These are phyloP conservation scores for Anagrus nilaparvatae DNA, from an alignment of 1,140 invertebrate species.

Conservation along the genomic window DNA sequence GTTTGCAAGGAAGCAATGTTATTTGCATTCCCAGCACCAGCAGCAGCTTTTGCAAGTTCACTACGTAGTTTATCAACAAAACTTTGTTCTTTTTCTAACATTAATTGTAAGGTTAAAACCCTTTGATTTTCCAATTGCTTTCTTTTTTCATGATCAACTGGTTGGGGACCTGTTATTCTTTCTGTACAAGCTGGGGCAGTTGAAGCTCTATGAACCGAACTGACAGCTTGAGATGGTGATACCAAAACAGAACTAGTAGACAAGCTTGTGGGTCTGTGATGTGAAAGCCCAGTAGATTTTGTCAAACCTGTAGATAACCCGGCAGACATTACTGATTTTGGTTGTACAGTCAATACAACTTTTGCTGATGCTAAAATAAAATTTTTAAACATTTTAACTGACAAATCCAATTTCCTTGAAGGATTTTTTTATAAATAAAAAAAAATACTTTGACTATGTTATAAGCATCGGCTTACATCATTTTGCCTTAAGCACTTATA, in stretches of 20 bases:
- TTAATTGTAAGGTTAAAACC: conserved; percentile 64
- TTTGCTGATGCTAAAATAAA: conserved; percentile 51
- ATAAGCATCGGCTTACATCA: conserved; percentile 19
- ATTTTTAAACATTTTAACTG: too few species aligned
- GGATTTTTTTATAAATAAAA: too few species aligned
- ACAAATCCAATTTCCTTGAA: too few species aligned
- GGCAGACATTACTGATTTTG: conserved; percentile 34
- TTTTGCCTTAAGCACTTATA: conserved; percentile 14
- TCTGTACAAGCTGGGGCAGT: conserved; percentile 38
- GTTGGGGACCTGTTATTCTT: conserved; percentile 76
- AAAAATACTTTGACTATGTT: too few species aligned
- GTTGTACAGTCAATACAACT: conserved; percentile 53
- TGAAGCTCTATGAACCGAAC: conserved; percentile 32
- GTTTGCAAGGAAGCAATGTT: conserved; percentile 35
- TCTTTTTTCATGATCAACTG: conserved; percentile 74
- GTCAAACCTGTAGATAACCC: conserved; percentile 20
- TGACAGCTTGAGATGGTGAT: conserved; percentile 31
- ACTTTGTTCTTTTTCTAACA: conserved; percentile 70
- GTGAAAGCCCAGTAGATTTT: conserved; percentile 23
- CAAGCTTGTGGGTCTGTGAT: conserved; percentile 33
- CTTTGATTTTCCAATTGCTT: conserved; percentile 64
- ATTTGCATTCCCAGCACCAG: conserved; percentile 33
- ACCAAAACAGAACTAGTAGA: conserved; percentile 28
- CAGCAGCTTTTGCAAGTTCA: conserved; percentile 45
- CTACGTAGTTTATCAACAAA: conserved; percentile 61